Evolutionary conservation across 2,113 vertebrate species (phyloP).

Genomic region (Podarcis raffonei): DNA sequence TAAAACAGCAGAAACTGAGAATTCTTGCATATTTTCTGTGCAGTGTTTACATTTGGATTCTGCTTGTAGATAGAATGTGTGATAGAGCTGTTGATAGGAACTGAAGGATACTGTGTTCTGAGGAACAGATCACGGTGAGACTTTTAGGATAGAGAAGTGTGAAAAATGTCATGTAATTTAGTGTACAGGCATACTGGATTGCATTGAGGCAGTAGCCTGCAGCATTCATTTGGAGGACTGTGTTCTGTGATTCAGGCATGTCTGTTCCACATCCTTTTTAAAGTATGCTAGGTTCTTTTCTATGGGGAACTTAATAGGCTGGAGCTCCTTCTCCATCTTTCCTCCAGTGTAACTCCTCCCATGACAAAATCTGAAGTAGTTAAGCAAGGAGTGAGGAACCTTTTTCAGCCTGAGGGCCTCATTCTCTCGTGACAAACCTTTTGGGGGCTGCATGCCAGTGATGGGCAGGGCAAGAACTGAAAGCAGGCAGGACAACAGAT

Average conservation of each 20-base stretch:
- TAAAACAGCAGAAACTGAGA: background rate
- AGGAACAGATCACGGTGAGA: background rate
- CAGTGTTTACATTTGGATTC: background rate
- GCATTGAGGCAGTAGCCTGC: background rate
- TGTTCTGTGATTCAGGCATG: background rate
- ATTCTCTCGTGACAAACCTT: too few species aligned
- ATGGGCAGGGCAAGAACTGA: too few species aligned
- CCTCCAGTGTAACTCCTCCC: background rate
- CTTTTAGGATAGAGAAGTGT: background rate
- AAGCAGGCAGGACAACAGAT: too few species aligned
- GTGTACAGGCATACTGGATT: background rate
- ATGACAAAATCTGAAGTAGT: background rate
- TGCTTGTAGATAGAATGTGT: background rate
- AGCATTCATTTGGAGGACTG: background rate
- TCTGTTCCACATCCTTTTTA: background rate
- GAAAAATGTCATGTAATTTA: background rate
- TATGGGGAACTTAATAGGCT: background rate
- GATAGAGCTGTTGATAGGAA: background rate
- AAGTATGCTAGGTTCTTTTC: background rate
- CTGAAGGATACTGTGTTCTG: background rate
- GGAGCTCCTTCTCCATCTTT: background rate
- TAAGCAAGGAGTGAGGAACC: background rate
- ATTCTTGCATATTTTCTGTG: background rate
- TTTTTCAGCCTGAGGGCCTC: too few species aligned
- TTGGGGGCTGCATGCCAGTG: too few species aligned